phyloP scores from a whole-genome alignment of 2,113 vertebrate genomes.

The Perognathus longimembris region DNA sequence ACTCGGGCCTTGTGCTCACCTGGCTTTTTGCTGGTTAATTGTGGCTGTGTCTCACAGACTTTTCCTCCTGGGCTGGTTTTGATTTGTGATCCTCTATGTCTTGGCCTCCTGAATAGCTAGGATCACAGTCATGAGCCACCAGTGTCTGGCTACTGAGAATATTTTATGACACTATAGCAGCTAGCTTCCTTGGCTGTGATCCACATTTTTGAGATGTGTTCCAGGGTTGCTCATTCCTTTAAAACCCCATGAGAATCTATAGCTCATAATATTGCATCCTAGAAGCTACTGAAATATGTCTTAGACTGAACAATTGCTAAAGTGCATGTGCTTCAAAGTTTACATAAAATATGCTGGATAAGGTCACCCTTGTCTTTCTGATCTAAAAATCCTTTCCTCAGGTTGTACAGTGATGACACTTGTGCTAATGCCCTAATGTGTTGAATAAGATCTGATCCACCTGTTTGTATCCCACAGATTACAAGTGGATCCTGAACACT shows the following conservation, averaged over 20 bases:
- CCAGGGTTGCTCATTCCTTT: not conserved
- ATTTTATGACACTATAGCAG: not conserved
- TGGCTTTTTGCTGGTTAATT: too few species aligned
- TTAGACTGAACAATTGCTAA: not conserved
- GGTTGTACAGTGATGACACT: not conserved
- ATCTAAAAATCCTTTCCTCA: not conserved
- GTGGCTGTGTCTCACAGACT: too few species aligned
- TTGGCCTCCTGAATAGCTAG: too few species aligned
- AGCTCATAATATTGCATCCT: not conserved
- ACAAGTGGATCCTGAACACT: not conserved
- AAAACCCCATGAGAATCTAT: not conserved
- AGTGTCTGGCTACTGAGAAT: too few species aligned
- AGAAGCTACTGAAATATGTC: conserved; percentile 15
- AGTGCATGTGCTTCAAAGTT: not conserved
- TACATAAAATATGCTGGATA: not conserved
- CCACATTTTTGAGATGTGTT: conserved; percentile 38
- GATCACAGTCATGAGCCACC: too few species aligned
- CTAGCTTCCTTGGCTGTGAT: conserved; percentile 4
- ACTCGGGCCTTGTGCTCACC: too few species aligned
- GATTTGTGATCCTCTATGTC: too few species aligned
- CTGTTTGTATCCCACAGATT: not conserved
- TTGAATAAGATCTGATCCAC: not conserved
- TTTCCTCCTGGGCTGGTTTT: too few species aligned
- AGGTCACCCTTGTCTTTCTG: not conserved
- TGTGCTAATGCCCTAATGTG: not conserved